These are phyloP conservation scores for Leptoclinus maculatus DNA, from an alignment of 2,797 vertebrate genomes.

Conservation along the genomic window DNA sequence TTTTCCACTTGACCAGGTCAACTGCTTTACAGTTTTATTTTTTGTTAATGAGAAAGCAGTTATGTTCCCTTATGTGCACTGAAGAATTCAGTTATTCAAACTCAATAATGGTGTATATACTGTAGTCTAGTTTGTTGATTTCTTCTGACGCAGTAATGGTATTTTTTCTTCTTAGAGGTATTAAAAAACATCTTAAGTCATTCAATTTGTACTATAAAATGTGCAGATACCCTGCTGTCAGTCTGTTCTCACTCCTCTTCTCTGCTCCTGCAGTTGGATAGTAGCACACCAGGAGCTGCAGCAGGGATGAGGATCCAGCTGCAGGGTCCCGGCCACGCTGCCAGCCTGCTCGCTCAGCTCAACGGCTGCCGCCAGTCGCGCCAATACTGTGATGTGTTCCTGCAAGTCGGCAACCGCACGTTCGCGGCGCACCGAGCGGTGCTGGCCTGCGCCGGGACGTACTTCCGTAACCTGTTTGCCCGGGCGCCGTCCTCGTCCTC, in stretches of 20 bases:
- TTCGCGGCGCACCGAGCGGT: slow-evolving; percentile 94
- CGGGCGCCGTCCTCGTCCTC: slow-evolving; percentile 73
- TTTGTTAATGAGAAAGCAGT: background rate
- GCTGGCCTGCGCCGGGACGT: slow-evolving; percentile 90
- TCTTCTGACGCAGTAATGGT: background rate
- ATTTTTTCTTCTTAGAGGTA: background rate
- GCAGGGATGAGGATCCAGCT: slow-evolving; percentile 96
- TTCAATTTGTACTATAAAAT: background rate
- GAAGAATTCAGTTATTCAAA: background rate
- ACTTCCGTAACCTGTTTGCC: slow-evolving; percentile 93
- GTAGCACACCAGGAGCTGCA: slow-evolving; percentile 72
- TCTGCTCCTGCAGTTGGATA: slow-evolving; percentile 47
- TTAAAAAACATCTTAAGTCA: background rate
- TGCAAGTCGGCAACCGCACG: slow-evolving; percentile 92
- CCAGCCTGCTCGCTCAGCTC: slow-evolving; percentile 92
- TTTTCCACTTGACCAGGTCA: background rate
- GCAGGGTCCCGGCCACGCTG: slow-evolving; percentile 92
- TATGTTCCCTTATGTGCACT: background rate
- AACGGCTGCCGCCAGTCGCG: slow-evolving; percentile 93
- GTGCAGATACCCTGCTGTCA: background rate
- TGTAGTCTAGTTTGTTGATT: background rate
- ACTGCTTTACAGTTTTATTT: background rate
- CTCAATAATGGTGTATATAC: background rate
- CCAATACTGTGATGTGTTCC: slow-evolving; percentile 93
- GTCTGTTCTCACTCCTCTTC: background rate